phyloP scores from a whole-genome alignment of 2,888 invertebrate species.

The Phengaris alcon region DNA sequence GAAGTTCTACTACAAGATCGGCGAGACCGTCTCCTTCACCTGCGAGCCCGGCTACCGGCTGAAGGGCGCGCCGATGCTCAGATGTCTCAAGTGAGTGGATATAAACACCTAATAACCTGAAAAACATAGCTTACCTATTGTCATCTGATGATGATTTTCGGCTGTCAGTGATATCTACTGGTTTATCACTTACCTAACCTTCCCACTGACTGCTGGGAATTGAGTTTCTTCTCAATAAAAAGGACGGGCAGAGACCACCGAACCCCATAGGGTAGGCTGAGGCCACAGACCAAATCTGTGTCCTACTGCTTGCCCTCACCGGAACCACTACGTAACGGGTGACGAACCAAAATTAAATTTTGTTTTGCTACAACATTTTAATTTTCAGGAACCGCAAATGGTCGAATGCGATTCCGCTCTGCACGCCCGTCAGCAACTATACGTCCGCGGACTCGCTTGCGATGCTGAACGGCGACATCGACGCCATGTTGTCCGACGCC shows the following conservation, averaged over 20 bases:
- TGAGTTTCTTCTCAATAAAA: no score
- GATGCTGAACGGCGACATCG: constrained; percentile 67
- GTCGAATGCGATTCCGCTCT: constrained; percentile 91
- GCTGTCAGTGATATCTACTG: no score
- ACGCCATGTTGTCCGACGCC: constrained; percentile 71
- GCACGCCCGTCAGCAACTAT: constrained; percentile 72
- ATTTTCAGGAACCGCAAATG: constrained; percentile 86
- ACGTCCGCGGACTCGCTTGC: constrained; percentile 62
- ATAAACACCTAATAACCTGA: constrained; percentile 28
- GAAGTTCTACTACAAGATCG: constrained; percentile 92
- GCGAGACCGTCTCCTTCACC: constrained; percentile 90
- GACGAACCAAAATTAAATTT: no score
- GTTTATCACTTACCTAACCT: no score
- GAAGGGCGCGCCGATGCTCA: constrained; percentile 87
- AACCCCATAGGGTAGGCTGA: no score
- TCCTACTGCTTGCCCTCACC: no score
- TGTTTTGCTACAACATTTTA: no score
- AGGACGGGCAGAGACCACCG: no score
- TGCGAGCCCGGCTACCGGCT: constrained; percentile 88
- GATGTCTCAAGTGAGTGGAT: constrained; percentile 80
- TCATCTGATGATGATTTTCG: no score
- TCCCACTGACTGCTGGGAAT: no score
- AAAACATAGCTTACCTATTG: not conserved
- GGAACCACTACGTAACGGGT: no score
- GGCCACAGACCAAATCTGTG: no score